Percentiles rank a stretch among this genome's conserved stretches.
Conservation (phyloP, 2,888 invertebrate species). For the Mimachlamys varia region DNA sequence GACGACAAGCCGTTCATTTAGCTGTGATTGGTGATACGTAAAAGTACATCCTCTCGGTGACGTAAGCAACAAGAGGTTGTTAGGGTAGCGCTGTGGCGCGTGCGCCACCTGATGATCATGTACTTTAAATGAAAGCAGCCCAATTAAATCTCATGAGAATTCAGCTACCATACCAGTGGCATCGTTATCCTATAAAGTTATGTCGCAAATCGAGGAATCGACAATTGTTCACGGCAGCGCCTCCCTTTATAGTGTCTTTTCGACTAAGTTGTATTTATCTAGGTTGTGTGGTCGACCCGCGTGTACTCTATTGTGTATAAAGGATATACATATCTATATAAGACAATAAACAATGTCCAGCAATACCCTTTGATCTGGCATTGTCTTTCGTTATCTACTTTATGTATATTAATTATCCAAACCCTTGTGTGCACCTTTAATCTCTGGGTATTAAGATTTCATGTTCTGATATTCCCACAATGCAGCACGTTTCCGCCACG, state of each 20-base stretch:
- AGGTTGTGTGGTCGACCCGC: neutral
- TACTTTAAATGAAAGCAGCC: neutral
- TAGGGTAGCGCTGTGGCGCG: neutral
- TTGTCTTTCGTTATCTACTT: neutral
- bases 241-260: neutral
- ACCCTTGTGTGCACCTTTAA: neutral
- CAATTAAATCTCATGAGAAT: neutral
- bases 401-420: slow-evolving; percentile 1
- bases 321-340: neutral
- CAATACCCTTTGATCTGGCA: neutral
- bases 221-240: neutral
- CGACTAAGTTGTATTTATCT: neutral
- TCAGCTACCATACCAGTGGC: neutral
- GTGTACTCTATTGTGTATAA: too few relatives aligned
- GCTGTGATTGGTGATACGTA: neutral
- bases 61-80: neutral
- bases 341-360: neutral
- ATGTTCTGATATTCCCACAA: slow-evolving; percentile 20
- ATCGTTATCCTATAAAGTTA: neutral
- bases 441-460: neutral
- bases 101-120: neutral
- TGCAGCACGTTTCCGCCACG: slow-evolving; percentile 13
- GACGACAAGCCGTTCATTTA: neutral
- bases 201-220: neutral
- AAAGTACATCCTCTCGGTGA: neutral